A percentile compares a stretch with the other conserved stretches of the same genome.
Evolutionary conservation across 2,797 vertebrate genomes (phyloP).

Genomic region (Crocidura indochinensis): DNA sequence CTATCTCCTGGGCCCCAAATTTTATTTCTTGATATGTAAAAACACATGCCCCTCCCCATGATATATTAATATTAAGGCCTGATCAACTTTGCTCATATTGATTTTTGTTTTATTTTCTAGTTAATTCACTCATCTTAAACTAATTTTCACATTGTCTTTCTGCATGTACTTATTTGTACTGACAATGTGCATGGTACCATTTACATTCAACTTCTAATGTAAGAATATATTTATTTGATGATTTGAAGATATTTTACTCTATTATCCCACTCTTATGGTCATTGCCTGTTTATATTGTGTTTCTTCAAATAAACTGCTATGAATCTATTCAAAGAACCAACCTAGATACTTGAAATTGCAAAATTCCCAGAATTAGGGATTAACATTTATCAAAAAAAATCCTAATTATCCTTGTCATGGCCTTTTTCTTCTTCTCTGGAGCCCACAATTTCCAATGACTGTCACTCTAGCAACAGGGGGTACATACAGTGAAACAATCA

Average conservation of each 20-base stretch:
- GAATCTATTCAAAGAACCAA: constrained; percentile 38
- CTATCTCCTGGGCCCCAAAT: too few relatives aligned
- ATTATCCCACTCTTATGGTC: not conserved
- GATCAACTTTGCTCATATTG: not conserved
- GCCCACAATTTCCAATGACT: constrained; percentile 35
- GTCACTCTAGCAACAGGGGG: constrained; percentile 49
- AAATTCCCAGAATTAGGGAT: constrained; percentile 54
- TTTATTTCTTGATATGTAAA: not conserved
- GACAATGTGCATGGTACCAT: not conserved
- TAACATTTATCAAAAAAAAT: constrained; percentile 46
- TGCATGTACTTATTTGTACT: not conserved
- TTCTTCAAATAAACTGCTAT: constrained; percentile 41
- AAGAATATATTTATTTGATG: not conserved
- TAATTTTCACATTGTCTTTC: not conserved
- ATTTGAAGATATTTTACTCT: not conserved
- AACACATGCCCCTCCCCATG: not conserved
- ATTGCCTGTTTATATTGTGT: not conserved
- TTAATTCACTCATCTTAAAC: not conserved
- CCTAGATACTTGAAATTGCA: constrained; percentile 1
- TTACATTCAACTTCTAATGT: not conserved
- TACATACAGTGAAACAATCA: not conserved
- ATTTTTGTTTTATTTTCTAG: not conserved
- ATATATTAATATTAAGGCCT: not conserved
- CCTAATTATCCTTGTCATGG: constrained; percentile 65
- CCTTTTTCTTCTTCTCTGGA: constrained; percentile 40